Base-by-base conservation (phyloP, 2,113 vertebrate species). In the Epinephelus cyanopodus region DNA sequence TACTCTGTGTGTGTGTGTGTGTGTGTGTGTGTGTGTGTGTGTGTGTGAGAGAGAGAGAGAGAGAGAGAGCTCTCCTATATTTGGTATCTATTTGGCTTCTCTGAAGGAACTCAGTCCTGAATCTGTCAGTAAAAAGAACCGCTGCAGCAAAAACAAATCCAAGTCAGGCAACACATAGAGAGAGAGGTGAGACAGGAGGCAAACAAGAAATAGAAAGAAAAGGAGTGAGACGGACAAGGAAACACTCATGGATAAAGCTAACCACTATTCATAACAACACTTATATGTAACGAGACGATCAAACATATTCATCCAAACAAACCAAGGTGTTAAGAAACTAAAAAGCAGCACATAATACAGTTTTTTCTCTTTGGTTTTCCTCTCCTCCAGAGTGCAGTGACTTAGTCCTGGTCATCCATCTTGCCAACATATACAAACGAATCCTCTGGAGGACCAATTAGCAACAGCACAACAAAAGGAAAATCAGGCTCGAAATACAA, bases 361-460 rank as follows among this genome's bases (percentile, higher is more conserved):
- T 76, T 84, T 76, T 84, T 83, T 82, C 76, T 60, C 52, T 76
- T 64, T 67, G 71, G 63, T 65, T 82, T 82, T 73, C 61, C 39
- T 83, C 77, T 73, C 78, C 80, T 83, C 71, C 77, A 37, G 61
- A 75, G 85, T 85, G 80, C 86, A 81, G 75, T 13, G 48, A 72
- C 70, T 88, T 61, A 60, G 68, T 77, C 54, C 50, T 54, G 75
- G 86, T 92, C 91, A 91, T 92, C 91, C 84, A 92, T 92, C 91
- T 89, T 90, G 53, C 70, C 83, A 86, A 82, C 87, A 63, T 72
- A 85, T 62, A 90, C 86, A 90, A 86, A 84, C 50, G 14, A 65
- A 87, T 83, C 82, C 90, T 92, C 91, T 63, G 52, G 90, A 93
- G 92, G 79, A 91, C 87, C 85, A 90, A 92, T 93, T 92, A 93